Conservation (phyloP, 2,113 vertebrate species). For the Calyptommatus sinebrachiatus region DNA sequence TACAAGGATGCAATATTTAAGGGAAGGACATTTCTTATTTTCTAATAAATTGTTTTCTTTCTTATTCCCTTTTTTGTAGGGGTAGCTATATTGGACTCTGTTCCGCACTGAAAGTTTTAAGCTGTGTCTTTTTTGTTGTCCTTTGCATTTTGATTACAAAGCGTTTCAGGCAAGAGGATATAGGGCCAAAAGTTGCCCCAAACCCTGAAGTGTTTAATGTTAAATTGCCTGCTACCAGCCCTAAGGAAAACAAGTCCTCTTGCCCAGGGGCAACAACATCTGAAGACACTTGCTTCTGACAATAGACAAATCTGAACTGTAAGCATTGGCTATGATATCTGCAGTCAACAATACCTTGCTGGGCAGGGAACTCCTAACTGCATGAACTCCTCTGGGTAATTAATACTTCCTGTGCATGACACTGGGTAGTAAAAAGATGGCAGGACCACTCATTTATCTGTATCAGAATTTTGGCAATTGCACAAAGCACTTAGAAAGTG, state of each 20-base stretch:
- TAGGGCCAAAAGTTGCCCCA: constrained; percentile 21
- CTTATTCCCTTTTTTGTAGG: constrained; percentile 21
- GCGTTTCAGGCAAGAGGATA: constrained; percentile 44
- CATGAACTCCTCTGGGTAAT: background rate
- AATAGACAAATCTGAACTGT: background rate
- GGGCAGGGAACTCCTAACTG: background rate
- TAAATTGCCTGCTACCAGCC: constrained; percentile 16
- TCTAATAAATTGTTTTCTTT: background rate
- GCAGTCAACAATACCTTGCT: no score
- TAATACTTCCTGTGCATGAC: background rate
- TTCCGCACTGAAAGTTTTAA: constrained; percentile 48
- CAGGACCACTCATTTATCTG: no score
- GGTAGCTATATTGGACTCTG: constrained; percentile 61
- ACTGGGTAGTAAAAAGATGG: no score
- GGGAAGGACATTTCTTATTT: no score
- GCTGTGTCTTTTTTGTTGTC: constrained; percentile 53
- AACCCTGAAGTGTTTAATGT: background rate
- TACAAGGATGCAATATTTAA: no score
- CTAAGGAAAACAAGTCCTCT: constrained; percentile 46
- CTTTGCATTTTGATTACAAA: constrained; percentile 57
- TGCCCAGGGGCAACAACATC: constrained; percentile 34
- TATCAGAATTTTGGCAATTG: background rate
- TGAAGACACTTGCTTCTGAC: constrained; percentile 57
- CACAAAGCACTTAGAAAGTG: background rate
- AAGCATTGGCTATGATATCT: background rate